A percentile compares a stretch with the other conserved stretches of the same genome.
Conservation (phyloP, 1,140 invertebrate genomes). For the Cherax destructor region DNA sequence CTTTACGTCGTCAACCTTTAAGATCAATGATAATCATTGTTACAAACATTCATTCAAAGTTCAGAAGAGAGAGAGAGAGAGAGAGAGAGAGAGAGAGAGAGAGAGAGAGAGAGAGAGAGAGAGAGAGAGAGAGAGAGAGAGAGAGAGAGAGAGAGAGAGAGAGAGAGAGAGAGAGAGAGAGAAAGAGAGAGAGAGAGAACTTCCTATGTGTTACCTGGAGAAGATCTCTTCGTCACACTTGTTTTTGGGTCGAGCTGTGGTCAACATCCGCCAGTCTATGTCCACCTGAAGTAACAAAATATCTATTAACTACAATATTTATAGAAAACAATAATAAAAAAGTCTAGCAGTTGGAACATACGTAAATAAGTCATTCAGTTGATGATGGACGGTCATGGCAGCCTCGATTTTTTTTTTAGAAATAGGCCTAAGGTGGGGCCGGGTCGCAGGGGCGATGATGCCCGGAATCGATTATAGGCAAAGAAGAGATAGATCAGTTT, state of each 20-base stretch:
- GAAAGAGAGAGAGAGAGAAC: too few species aligned
- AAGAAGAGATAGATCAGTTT: too few species aligned
- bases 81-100: too few species aligned
- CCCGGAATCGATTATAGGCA: too few species aligned
- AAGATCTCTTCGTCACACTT: conserved; percentile 92
- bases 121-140: not conserved
- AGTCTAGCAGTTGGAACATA: not conserved
- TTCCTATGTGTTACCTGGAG: conserved; percentile 79
- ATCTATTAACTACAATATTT: not conserved
- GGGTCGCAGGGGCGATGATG: too few species aligned
- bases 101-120: too few species aligned
- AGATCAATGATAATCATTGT: too few species aligned
- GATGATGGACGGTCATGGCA: not conserved
- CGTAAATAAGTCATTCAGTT: not conserved
- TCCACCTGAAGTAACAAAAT: conserved; percentile 76
- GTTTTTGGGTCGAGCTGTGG: conserved; percentile 86
- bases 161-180: conserved; percentile 28
- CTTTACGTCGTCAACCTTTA: too few species aligned
- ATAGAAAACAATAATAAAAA: not conserved
- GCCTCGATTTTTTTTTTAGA: too few species aligned
- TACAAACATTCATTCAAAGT: too few species aligned
- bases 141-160: conserved; percentile 31
- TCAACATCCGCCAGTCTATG: conserved; percentile 96
- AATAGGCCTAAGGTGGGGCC: too few species aligned
- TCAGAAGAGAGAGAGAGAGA: too few species aligned